These are phyloP conservation scores for Odontamblyopus rebecca DNA, from an alignment of 2,797 vertebrate genomes.

Conservation along the genomic window DNA sequence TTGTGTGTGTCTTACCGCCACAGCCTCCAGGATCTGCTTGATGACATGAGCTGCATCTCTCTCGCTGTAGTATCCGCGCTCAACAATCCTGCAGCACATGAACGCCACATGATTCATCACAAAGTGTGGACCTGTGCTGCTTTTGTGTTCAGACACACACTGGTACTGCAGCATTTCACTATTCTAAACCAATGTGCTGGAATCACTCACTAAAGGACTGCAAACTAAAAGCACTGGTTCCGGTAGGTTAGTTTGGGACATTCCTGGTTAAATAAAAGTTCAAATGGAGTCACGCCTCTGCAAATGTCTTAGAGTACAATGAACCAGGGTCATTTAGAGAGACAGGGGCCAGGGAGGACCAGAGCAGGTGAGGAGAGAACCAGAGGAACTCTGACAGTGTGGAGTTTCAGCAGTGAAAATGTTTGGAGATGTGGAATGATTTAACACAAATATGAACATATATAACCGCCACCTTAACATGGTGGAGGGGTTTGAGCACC, in stretches of 20 bases:
- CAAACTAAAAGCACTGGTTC: too few species aligned
- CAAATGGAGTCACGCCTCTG: neutral
- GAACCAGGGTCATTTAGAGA: neutral
- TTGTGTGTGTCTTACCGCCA: constrained; percentile 73
- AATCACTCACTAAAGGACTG: neutral
- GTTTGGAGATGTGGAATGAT: neutral
- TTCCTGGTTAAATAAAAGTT: too few species aligned
- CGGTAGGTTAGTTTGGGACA: too few species aligned
- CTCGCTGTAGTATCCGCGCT: constrained; percentile 90
- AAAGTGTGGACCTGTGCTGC: neutral
- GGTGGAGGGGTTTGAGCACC: too few species aligned
- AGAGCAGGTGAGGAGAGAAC: neutral
- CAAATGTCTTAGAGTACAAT: neutral
- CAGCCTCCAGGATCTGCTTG: constrained; percentile 89
- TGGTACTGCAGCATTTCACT: too few species aligned
- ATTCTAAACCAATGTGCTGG: too few species aligned
- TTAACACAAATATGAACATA: too few species aligned
- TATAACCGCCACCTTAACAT: too few species aligned
- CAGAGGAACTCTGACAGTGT: neutral
- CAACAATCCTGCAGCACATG: constrained; percentile 82
- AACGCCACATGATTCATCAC: neutral
- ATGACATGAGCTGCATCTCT: constrained; percentile 86
- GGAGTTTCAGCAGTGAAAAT: neutral
- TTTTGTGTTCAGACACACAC: too few species aligned
- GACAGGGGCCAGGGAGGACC: neutral